phyloP scores from a whole-genome alignment of 2,113 vertebrate genomes.

The Ochotona princeps region DNA sequence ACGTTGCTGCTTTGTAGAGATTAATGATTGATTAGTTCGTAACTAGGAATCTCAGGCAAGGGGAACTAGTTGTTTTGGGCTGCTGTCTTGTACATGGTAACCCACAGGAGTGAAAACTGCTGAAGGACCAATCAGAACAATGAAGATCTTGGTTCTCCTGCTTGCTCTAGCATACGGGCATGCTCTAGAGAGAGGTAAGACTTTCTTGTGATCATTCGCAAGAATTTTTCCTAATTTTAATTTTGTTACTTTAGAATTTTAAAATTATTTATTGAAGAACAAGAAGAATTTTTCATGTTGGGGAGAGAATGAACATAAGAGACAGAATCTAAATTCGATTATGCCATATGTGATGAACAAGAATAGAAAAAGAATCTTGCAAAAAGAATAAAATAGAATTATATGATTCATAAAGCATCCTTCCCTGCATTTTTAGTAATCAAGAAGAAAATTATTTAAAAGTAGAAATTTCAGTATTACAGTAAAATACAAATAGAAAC shows the following conservation, averaged over 20 bases:
- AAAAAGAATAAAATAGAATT: neutral
- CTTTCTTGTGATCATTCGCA: neutral
- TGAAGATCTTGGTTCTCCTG: conserved; percentile 80
- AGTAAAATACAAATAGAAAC: neutral
- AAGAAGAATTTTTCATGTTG: neutral
- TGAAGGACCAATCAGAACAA: conserved; percentile 17
- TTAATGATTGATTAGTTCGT: conserved; percentile 82
- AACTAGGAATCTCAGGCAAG: conserved; percentile 66
- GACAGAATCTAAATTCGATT: neutral
- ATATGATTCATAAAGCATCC: neutral
- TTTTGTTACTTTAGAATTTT: neutral
- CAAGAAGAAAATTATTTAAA: neutral
- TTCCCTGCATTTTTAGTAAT: neutral
- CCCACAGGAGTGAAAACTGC: neutral
- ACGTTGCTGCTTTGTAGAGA: neutral
- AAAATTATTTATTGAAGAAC: neutral
- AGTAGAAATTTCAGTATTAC: neutral
- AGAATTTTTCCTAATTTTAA: neutral
- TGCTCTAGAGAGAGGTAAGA: conserved; percentile 80
- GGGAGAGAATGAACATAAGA: neutral
- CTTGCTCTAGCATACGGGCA: conserved; percentile 40
- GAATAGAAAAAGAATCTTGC: neutral
- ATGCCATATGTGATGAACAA: neutral
- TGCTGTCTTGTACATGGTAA: accelerated
- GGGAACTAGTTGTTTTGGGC: accelerated